Evolutionary conservation across 2,113 vertebrate genomes (phyloP).

Genomic region (Paraplagusia blochii): DNA sequence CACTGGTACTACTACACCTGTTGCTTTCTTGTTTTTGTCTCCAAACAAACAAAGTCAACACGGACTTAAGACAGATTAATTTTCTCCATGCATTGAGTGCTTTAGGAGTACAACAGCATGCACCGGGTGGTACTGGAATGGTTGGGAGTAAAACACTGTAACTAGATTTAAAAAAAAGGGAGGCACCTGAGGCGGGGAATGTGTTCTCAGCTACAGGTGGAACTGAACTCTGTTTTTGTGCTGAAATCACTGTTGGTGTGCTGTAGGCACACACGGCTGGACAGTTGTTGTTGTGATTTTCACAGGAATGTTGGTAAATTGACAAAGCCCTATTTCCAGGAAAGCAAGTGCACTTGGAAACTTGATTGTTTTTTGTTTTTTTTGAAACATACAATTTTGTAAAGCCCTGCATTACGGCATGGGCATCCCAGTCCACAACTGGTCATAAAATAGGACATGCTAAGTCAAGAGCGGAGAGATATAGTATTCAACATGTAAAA

Average conservation of each 20-base stretch:
- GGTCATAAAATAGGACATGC: no score
- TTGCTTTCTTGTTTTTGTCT: constrained; percentile 78
- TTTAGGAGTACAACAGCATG: constrained; percentile 70
- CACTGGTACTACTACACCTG: constrained; percentile 68
- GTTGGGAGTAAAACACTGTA: constrained; percentile 65
- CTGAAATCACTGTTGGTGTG: constrained; percentile 17
- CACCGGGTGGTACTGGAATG: constrained; percentile 72
- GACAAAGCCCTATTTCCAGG: no score
- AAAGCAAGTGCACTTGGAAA: no score
- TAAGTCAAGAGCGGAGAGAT: no score
- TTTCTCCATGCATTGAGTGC: constrained; percentile 69
- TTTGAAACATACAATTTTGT: no score
- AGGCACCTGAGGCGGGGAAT: constrained; percentile 66
- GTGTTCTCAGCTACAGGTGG: constrained; percentile 43
- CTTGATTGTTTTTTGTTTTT: no score
- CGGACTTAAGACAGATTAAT: constrained; percentile 58
- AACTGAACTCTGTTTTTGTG: constrained; percentile 27
- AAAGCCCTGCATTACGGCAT: no score
- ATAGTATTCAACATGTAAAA: no score
- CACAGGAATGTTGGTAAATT: constrained; percentile 27
- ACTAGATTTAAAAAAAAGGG: constrained; percentile 41
- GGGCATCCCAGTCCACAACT: no score
- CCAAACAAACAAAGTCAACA: constrained; percentile 69
- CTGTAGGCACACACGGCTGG: constrained; percentile 18
- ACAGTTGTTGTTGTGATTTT: constrained; percentile 5